Base-by-base conservation (phyloP, 2,797 vertebrate genomes). In the Chiroxiphia lanceolata region DNA sequence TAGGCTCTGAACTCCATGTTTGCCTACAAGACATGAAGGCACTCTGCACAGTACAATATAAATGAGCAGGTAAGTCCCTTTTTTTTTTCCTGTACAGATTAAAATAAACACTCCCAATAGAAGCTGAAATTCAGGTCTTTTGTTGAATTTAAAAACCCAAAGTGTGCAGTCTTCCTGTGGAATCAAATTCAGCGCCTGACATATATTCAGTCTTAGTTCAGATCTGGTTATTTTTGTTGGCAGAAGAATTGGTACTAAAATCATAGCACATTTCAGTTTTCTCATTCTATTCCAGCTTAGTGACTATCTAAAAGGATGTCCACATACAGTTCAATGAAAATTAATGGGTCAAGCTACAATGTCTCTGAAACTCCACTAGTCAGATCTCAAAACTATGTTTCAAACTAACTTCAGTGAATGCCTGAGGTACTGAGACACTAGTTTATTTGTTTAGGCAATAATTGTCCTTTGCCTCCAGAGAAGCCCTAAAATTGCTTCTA, bases 381-480 rank as follows among this genome's bases (percentile, higher is more conserved):
- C 65, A 60, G n/a, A 81, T 56, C 83, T 87, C 77, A 54, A 69
- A 89, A 79, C 67, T 72, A 75, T 44, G 88, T 79, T 93, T 94
- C 83, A 87, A 95, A 90, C 83, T 77, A 78, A 91, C 75, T 94
- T 94, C 65, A 91, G 92, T 81, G 77, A 77, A 84, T 61, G 97
- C 96, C 95, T 60, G 96, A 97, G 95, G 97, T 97, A 94, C 50
- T 87, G 95, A 98, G 97, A 98, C 98, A 98, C 97, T 98, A 97
- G 97, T 97, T 98, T 97, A 98, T 97, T 98, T 98, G 98, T 98
- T 98, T 98, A 95, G 96, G 89, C 96, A 98, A 96, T 98, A 98
- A 98, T 98, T 98, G 97, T 98, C 97, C 97, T 95, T 78, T 97
- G 84, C 97, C 96, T 97, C 95, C 90, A 97, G 95, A 97, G 95